phyloP scores from a whole-genome alignment of 1,140 invertebrate species.

The Nephila pilipes region DNA sequence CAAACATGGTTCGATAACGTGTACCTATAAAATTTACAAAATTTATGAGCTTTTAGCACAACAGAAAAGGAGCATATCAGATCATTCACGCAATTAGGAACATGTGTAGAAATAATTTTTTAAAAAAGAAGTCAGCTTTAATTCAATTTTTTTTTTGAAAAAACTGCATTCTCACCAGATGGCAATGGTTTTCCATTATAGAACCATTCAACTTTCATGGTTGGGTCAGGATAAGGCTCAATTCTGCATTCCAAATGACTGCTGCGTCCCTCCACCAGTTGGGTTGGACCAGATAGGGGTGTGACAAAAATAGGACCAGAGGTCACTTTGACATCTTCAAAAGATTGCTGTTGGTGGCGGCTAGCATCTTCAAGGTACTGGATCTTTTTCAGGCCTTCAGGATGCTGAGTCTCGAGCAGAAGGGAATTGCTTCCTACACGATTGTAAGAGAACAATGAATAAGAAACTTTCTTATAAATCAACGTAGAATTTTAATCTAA shows the following conservation, averaged over 20 bases:
- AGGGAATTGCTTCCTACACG: constrained; percentile 92
- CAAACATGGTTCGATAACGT: constrained; percentile 94
- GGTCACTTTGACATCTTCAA: constrained; percentile 69
- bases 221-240: constrained; percentile 94
- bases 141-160: background rate
- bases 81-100: too few species aligned
- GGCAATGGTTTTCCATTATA: constrained; percentile 82
- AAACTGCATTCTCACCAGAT: constrained; percentile 82
- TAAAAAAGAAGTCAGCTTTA: too few species aligned
- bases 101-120: too few species aligned
- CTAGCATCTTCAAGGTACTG: constrained; percentile 91
- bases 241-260: constrained; percentile 87
- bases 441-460: constrained; percentile 58
- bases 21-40: constrained; percentile 80
- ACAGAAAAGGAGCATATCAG: background rate
- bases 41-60: background rate
- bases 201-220: constrained; percentile 93
- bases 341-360: constrained; percentile 89
- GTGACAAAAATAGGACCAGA: constrained; percentile 91
- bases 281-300: constrained; percentile 90
- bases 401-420: constrained; percentile 94
- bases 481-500: background rate
- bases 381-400: constrained; percentile 95
- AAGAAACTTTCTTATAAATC: background rate
- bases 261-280: constrained; percentile 91